Evolutionary conservation across 53 echinoderm and acorn worm species (phyloP).

Genomic region (Hippasteria phrygiana): DNA sequence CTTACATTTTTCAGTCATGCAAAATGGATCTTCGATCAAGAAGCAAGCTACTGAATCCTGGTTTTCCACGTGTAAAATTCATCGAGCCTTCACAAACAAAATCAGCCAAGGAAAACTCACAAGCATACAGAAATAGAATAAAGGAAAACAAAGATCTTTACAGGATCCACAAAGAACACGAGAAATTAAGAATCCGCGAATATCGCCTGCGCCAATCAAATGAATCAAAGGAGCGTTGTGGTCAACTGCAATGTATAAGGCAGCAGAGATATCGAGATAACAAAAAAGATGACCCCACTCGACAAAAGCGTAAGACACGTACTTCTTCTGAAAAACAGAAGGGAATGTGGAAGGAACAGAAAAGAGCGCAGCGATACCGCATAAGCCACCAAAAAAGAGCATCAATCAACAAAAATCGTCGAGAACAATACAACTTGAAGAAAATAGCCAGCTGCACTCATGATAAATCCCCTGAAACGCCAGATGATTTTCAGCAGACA

Average conservation of each 20-base stretch:
- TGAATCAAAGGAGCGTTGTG: slow-evolving; percentile 20
- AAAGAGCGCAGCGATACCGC: neutral
- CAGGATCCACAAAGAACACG: slow-evolving; percentile 4
- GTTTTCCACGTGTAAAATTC: neutral
- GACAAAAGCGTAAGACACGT: slow-evolving; percentile 3
- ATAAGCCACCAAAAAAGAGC: slow-evolving; percentile 26
- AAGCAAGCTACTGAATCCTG: neutral
- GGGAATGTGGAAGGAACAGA: slow-evolving; percentile 22
- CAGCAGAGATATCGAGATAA: slow-evolving; percentile 23
- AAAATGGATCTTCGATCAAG: slow-evolving; percentile 22
- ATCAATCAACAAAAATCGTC: slow-evolving; percentile 1
- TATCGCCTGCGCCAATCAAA: slow-evolving; percentile 3
- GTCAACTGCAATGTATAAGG: slow-evolving; percentile 1
- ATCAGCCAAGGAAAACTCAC: slow-evolving; percentile 8
- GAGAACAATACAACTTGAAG: neutral
- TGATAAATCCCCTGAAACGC: too few species aligned
- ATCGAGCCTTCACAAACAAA: neutral
- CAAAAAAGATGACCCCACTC: neutral
- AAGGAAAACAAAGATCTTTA: too few species aligned
- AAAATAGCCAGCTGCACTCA: slow-evolving; percentile 4
- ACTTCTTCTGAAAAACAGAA: slow-evolving; percentile 4
- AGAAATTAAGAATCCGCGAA: neutral
- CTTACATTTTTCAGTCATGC: neutral
- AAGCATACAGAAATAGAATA: neutral
- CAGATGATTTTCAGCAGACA: too few species aligned